Conservation (phyloP, 2,888 invertebrate species). For the Pinctada fucata region DNA sequence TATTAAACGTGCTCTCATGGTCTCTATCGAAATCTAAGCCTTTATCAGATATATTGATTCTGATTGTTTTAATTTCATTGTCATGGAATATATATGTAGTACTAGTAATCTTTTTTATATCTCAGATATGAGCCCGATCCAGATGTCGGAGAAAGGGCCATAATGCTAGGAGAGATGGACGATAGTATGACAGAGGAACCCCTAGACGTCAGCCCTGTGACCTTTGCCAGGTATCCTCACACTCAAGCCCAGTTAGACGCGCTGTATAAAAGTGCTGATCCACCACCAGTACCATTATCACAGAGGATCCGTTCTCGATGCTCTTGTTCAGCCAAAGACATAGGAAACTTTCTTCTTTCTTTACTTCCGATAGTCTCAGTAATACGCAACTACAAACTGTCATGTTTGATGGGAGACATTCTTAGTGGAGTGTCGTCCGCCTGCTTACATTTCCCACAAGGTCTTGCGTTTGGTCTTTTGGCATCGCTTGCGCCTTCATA, state of each 20-base stretch:
- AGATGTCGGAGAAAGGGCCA: too few species aligned
- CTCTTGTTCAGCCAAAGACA: not conserved
- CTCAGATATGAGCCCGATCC: too few species aligned
- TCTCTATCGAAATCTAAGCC: too few species aligned
- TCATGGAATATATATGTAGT: too few species aligned
- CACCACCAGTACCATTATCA: not conserved
- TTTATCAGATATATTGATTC: too few species aligned
- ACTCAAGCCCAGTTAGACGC: conserved; percentile 9
- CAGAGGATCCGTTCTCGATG: too few species aligned
- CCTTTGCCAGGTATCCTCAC: not conserved
- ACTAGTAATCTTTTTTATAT: too few species aligned
- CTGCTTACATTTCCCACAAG: conserved; percentile 72
- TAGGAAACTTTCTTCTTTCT: conserved; percentile 8
- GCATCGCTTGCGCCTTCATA: conserved; percentile 62
- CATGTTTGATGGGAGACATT: conserved; percentile 59
- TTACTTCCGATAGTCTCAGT: conserved; percentile 48
- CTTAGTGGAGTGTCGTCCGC: conserved; percentile 67
- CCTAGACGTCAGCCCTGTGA: not conserved
- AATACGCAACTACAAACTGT: conserved; percentile 53
- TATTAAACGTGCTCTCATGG: too few species aligned
- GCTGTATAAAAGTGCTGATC: not conserved
- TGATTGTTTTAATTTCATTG: too few species aligned
- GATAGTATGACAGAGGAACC: not conserved
- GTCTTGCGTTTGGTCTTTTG: conserved; percentile 67
- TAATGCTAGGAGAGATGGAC: too few species aligned